Evolutionary conservation across 2,888 invertebrate genomes (phyloP).

Genomic region (Ornithoptera alexandrae): DNA sequence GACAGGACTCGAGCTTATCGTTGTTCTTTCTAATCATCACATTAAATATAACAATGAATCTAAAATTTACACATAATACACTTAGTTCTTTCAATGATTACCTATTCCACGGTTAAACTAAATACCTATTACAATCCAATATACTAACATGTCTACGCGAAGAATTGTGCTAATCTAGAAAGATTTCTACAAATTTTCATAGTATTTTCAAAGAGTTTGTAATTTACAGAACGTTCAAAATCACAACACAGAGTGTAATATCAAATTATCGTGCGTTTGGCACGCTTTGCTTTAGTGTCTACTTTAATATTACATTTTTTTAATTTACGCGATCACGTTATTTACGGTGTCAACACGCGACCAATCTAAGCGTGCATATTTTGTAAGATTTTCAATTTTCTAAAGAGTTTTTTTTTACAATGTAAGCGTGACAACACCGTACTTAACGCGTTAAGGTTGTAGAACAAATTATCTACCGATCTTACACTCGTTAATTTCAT

Average conservation of each 20-base stretch:
- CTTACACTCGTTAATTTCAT: slow-evolving; percentile 59
- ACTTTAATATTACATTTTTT: slow-evolving; percentile 64
- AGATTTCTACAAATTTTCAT: slow-evolving; percentile 72
- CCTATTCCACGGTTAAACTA: slow-evolving; percentile 69
- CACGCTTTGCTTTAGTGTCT: slow-evolving; percentile 57
- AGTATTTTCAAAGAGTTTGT: slow-evolving; percentile 70
- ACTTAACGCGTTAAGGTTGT: slow-evolving; percentile 33
- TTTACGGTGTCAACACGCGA: slow-evolving; percentile 35
- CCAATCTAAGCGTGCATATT: neutral
- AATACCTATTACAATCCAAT: slow-evolving; percentile 68
- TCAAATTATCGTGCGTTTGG: slow-evolving; percentile 75
- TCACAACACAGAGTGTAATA: slow-evolving; percentile 82
- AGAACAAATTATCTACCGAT: slow-evolving; percentile 39
- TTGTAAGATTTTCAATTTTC: neutral
- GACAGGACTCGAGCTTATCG: slow-evolving; percentile 68
- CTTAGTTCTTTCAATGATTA: slow-evolving; percentile 65
- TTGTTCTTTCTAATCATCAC: slow-evolving; percentile 76
- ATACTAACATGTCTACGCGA: slow-evolving; percentile 77
- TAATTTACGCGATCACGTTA: slow-evolving; percentile 51
- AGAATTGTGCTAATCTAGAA: slow-evolving; percentile 79
- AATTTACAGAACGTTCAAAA: slow-evolving; percentile 80
- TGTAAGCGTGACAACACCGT: slow-evolving; percentile 32
- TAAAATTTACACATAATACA: slow-evolving; percentile 66
- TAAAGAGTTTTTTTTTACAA: neutral
- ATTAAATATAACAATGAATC: slow-evolving; percentile 74